Base-by-base conservation (phyloP, 2,113 vertebrate species). In the Apaloderma vittatum region DNA sequence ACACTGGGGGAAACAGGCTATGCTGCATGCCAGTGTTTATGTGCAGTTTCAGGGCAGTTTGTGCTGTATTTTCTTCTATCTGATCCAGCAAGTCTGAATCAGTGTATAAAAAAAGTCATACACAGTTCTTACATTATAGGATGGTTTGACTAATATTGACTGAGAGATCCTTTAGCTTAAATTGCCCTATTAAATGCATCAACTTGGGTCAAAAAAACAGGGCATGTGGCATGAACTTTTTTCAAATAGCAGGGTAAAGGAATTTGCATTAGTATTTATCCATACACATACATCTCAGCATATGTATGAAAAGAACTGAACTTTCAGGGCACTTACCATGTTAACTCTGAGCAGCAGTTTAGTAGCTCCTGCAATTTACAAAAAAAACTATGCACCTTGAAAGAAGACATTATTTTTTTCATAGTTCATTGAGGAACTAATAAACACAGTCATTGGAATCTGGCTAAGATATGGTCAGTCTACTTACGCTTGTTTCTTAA, bases 1-100 rank as follows among this genome's bases (percentile, higher is more conserved):
- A 8, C 4, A 7, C 16, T 7, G 13, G 1, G 12, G 6, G 5
- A 14, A 36, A 4, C 15, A 63, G 11, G 20, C 8, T 23, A 12
- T 24, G 16, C 22, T 52, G 16, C 15, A 34, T 15, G 29, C 2
- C 21, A 54, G 27, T 7, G 11, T 30, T 89, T 36, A 18, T n/a
- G 15, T 43, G 40, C 4, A 74, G 61, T 54, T 61, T 34, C 54
- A 70, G 5, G 27, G 8, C 18, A 61, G 45, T 29, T 67, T 32
- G 3, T 37, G 4, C 9, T 48, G 7, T 15, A 15, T 48, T 75
- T 72, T 78, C 54, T 36, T 77, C 18, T 65, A 2, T 40, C 32
- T 86, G n/a, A 65, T 52, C 2, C 21, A 82, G 12, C 6, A 86
- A 57, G 8, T 57, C 43, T 86, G 37, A 65, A 74, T 30, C 9